Percentiles rank a stretch among this genome's conserved stretches.
Conservation (phyloP, 1,140 invertebrate genomes). For the Formica selysi region DNA sequence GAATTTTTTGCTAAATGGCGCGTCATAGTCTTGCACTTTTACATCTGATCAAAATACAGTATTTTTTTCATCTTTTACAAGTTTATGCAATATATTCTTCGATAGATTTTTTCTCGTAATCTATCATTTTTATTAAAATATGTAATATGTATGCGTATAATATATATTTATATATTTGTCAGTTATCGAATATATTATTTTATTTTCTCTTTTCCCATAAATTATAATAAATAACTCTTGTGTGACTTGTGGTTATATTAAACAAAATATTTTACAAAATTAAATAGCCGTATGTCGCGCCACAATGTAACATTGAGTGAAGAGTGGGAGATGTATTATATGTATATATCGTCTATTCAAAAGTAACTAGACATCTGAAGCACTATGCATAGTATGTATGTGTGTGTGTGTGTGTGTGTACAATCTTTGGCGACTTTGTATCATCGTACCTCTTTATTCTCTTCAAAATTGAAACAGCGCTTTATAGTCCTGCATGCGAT, state of each 20-base stretch:
- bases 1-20: too few species aligned
- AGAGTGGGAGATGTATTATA: slow-evolving; percentile 68
- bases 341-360: slow-evolving; percentile 67
- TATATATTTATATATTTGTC: slow-evolving; percentile 78
- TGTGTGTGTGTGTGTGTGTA: background rate
- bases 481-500: background rate
- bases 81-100: background rate
- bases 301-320: slow-evolving; percentile 66
- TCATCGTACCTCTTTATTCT: slow-evolving; percentile 58
- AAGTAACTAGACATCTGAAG: slow-evolving; percentile 77
- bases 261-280: slow-evolving; percentile 85
- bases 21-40: background rate
- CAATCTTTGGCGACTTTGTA: slow-evolving; percentile 69
- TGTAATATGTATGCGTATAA: slow-evolving; percentile 70
- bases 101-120: slow-evolving; percentile 60
- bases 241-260: slow-evolving; percentile 76
- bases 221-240: slow-evolving; percentile 85
- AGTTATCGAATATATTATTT: slow-evolving; percentile 82
- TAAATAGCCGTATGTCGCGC: slow-evolving; percentile 79
- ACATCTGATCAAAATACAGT: background rate
- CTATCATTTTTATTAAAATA: slow-evolving; percentile 79
- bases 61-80: background rate
- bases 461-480: slow-evolving; percentile 23
- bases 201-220: slow-evolving; percentile 81
- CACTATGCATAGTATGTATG: slow-evolving; percentile 24